These are phyloP conservation scores for Physocephala rufipes DNA, from an alignment of 2,888 invertebrate genomes.

Conservation along the genomic window DNA sequence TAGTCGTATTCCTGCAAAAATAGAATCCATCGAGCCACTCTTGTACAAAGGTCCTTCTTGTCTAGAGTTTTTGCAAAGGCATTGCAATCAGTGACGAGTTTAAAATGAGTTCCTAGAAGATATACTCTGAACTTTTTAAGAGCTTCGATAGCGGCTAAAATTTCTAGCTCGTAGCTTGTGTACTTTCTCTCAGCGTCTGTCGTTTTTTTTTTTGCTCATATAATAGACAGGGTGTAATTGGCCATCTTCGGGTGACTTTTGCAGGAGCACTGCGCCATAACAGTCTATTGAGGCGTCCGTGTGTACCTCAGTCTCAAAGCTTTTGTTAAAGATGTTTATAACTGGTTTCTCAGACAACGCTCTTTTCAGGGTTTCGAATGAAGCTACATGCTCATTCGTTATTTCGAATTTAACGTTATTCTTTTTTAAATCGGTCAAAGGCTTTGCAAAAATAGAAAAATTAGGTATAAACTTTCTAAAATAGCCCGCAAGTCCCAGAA, in stretches of 20 bases:
- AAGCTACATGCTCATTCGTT: constrained; percentile 6
- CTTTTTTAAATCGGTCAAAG: constrained; percentile 31
- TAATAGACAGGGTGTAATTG: constrained; percentile 27
- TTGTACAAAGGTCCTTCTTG: constrained; percentile 46
- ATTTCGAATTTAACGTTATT: constrained; percentile 19
- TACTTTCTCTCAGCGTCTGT: too few relatives aligned
- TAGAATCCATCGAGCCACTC: constrained; percentile 44
- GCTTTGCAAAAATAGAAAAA: constrained; percentile 32
- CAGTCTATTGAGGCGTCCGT: constrained; percentile 17
- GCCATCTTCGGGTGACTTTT: constrained; percentile 17
- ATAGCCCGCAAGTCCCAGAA: constrained; percentile 32
- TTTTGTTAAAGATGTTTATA: constrained; percentile 22
- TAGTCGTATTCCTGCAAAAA: constrained; percentile 46
- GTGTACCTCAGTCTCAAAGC: constrained; percentile 26
- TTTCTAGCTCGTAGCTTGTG: constrained; percentile 19
- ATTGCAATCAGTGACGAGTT: too few relatives aligned
- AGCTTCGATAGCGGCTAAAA: constrained; percentile 17
- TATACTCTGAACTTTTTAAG: constrained; percentile 44
- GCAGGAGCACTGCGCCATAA: constrained; percentile 21
- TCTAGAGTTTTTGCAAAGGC: constrained; percentile 47
- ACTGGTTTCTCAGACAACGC: constrained; percentile 26
- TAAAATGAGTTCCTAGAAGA: constrained; percentile 44
- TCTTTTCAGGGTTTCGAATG: constrained; percentile 27
- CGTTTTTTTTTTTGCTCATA: constrained; percentile 26
- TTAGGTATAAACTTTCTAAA: constrained; percentile 29